phyloP scores from a whole-genome alignment of 2,797 vertebrate species.

The Phataginus tetradactyla region DNA sequence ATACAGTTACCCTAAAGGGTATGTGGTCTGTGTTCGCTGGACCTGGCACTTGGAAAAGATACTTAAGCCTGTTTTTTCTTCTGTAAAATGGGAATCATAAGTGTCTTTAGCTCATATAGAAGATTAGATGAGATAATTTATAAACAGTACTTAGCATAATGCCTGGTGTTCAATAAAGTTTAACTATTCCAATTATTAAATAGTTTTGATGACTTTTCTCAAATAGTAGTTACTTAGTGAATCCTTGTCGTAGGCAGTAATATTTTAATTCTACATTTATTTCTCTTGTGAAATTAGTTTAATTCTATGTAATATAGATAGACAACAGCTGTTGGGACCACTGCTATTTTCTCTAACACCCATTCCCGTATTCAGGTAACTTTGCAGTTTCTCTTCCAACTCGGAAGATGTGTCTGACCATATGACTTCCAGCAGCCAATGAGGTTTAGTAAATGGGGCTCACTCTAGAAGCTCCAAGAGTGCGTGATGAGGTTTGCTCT shows the following conservation, averaged over 20 bases:
- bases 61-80: neutral
- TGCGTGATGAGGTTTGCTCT: neutral
- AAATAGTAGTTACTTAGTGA: neutral
- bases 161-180: neutral
- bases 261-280: neutral
- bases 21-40: neutral
- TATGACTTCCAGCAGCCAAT: neutral
- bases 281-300: slow-evolving; percentile 6
- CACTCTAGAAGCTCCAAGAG: neutral
- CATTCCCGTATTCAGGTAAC: neutral
- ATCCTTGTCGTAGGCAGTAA: neutral
- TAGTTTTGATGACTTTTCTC: neutral
- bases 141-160: neutral
- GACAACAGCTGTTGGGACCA: neutral
- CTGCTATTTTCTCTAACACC: neutral
- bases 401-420: neutral
- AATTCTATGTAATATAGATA: neutral
- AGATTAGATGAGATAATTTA: neutral
- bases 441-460: neutral
- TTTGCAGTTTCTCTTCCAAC: neutral
- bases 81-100: neutral
- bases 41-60: neutral
- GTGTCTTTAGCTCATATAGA: neutral
- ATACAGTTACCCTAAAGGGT: neutral
- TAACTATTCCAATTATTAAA: neutral